Percentiles rank a stretch among this genome's conserved stretches.
phyloP scores from a whole-genome alignment of 2,888 invertebrate species.

The Ochropleura plecta region DNA sequence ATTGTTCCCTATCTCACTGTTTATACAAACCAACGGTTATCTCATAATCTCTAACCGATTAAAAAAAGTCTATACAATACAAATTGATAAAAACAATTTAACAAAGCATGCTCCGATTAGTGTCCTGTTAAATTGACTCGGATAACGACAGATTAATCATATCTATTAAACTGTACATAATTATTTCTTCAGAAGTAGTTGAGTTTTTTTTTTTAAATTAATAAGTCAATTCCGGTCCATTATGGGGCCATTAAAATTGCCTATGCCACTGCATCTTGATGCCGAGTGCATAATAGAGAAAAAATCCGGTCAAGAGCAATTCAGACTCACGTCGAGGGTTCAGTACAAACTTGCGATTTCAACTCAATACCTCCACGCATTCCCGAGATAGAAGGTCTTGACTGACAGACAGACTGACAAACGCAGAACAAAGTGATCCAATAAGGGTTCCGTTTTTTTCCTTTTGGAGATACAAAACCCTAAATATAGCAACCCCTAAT shows the following conservation, averaged over 20 bases:
- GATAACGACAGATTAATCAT: conserved; percentile 27
- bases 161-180: conserved; percentile 13
- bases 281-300: no score
- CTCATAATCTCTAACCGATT: conserved; percentile 28
- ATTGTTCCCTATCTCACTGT: neutral
- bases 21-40: neutral
- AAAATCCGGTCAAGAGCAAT: no score
- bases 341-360: no score
- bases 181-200: conserved; percentile 20
- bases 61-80: conserved; percentile 29
- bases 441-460: no score
- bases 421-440: no score
- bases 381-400: no score
- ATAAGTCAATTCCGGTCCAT: neutral
- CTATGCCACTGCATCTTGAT: neutral
- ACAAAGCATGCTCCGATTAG: conserved; percentile 26
- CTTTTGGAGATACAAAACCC: no score
- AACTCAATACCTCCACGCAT: no score
- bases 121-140: conserved; percentile 12
- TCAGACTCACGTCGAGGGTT: no score
- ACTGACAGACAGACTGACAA: no score
- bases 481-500: neutral
- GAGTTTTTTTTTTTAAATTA: conserved; percentile 19
- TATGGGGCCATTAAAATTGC: neutral
- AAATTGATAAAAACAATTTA: conserved; percentile 42